These are phyloP conservation scores for Protonibea diacanthus DNA, from an alignment of 2,797 vertebrate species.

Conservation along the genomic window DNA sequence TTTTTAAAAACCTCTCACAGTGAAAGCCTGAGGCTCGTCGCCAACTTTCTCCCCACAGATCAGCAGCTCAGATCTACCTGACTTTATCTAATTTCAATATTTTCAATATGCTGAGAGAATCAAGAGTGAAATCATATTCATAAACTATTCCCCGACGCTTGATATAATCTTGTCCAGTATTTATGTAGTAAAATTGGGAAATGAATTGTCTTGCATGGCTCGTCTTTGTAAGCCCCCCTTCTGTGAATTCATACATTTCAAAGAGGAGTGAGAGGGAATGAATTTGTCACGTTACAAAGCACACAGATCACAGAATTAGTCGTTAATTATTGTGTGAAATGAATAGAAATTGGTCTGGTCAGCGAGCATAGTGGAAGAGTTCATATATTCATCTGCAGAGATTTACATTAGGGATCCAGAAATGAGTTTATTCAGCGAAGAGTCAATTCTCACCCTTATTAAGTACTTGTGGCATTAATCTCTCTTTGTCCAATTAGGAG, in stretches of 20 bases:
- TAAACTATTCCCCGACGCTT: constrained; percentile 55
- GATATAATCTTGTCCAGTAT: constrained; percentile 61
- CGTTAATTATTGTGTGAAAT: constrained; percentile 71
- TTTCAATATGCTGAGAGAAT: constrained; percentile 58
- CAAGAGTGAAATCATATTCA: constrained; percentile 74
- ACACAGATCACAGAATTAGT: constrained; percentile 44
- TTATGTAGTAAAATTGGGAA: constrained; percentile 51
- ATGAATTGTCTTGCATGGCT: constrained; percentile 34
- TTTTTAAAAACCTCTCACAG: constrained; percentile 1
- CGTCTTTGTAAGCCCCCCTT: constrained; percentile 29
- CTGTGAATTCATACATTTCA: constrained; percentile 50
- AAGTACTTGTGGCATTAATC: constrained; percentile 60
- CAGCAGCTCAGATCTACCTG: constrained; percentile 28
- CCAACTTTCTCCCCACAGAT: background rate
- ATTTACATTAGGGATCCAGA: constrained; percentile 47
- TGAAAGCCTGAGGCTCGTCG: background rate
- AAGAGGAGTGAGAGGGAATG: constrained; percentile 16
- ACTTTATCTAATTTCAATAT: constrained; percentile 34
- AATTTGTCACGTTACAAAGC: constrained; percentile 52
- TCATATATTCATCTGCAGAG: constrained; percentile 31
- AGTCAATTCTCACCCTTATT: constrained; percentile 72
- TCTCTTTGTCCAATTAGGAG: constrained; percentile 63
- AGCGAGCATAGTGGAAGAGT: constrained; percentile 34
- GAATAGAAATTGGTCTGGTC: constrained; percentile 45
- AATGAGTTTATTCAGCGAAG: constrained; percentile 61